phyloP scores from a whole-genome alignment of 2,888 invertebrate species.

The Peribatodes rhomboidaria region DNA sequence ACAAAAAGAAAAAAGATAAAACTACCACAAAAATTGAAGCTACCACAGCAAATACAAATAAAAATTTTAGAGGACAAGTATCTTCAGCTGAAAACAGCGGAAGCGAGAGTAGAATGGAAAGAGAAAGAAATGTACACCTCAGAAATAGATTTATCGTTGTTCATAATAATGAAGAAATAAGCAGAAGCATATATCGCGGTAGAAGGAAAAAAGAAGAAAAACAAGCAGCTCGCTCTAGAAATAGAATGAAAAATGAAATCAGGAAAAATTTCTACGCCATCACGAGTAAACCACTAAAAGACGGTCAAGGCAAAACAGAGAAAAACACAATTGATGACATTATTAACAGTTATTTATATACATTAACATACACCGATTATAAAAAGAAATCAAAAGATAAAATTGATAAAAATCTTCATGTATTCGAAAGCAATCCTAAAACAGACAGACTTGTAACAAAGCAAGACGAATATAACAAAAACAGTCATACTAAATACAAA shows the following conservation, averaged over 20 bases:
- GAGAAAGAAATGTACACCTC: background rate
- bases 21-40: too few relatives aligned
- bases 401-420: background rate
- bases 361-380: background rate
- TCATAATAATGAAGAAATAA: background rate
- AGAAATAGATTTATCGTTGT: slow-evolving; percentile 1
- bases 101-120: slow-evolving; percentile 1
- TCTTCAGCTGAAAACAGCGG: background rate
- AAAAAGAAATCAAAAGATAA: too few relatives aligned
- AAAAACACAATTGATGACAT: background rate
- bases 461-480: background rate
- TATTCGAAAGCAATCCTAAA: background rate
- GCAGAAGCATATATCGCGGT: background rate
- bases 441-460: background rate
- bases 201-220: background rate
- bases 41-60: background rate
- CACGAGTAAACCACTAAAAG: background rate
- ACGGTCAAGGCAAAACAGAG: background rate
- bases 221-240: background rate
- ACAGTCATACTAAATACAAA: background rate
- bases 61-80: background rate
- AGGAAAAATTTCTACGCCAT: background rate
- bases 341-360: background rate
- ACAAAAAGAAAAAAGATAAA: too few relatives aligned
- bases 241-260: background rate